A percentile compares a stretch with the other conserved stretches of the same genome.
Conservation (phyloP, 2,797 vertebrate genomes). For the Phrynocephalus vlangalii region DNA sequence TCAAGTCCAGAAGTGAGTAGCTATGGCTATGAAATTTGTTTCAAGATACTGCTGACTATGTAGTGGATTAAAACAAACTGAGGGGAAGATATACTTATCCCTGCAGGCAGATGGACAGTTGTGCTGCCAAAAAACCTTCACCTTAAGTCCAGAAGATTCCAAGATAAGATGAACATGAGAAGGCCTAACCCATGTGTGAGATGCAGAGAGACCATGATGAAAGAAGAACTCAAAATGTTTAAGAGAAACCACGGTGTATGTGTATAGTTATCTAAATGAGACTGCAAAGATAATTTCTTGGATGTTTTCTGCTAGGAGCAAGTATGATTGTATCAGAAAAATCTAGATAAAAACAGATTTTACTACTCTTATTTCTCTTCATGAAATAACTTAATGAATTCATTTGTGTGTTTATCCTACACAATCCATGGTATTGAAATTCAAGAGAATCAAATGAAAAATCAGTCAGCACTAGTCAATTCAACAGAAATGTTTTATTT, state of each 20-base stretch:
- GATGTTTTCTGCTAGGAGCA: not conserved
- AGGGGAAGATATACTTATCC: too few relatives aligned
- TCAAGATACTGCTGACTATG: too few relatives aligned
- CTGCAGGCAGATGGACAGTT: too few relatives aligned
- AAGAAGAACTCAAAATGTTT: not conserved
- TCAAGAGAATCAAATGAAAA: not conserved
- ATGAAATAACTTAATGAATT: not conserved
- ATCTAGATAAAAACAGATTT: not conserved
- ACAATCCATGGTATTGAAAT: not conserved
- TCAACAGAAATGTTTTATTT: not conserved
- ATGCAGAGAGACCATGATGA: not conserved
- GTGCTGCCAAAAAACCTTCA: too few relatives aligned
- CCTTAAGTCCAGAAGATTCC: too few relatives aligned
- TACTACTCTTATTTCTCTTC: not conserved
- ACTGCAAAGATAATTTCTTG: not conserved
- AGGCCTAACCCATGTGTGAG: too few relatives aligned
- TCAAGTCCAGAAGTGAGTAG: too few relatives aligned
- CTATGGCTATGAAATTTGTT: too few relatives aligned
- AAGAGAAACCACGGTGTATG: not conserved
- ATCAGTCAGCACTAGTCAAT: slow-evolving; percentile 5
- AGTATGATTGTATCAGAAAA: not conserved
- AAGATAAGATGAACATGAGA: too few relatives aligned
- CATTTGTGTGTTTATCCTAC: not conserved
- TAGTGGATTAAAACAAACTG: too few relatives aligned
- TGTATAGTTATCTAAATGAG: not conserved